Evolutionary conservation across 2,797 vertebrate species (phyloP), one percentile per base, ranked within the genome.

Genomic region (Muraenolepis orangiensis): DNA sequence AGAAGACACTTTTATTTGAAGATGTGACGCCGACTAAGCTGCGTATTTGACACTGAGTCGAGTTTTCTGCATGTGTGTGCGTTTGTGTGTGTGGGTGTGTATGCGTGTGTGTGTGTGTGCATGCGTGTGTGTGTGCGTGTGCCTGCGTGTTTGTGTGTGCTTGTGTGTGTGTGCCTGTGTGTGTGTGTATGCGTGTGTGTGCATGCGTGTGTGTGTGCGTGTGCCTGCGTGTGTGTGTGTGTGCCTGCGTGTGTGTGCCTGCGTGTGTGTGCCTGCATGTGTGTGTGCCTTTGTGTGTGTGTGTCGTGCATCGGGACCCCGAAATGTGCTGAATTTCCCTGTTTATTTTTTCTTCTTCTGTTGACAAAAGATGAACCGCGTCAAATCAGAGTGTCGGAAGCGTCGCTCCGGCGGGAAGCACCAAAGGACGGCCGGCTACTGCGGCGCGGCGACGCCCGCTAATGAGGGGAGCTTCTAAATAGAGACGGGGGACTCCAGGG

Each of bases 321-420:
- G n/a, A 26, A 57, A 23, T 6, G 51, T 64, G 57, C 57, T 64
- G 57, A 64, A 23, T 64, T n/a, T n/a, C 57, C 23, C 57, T 26
- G 23, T 64, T 61, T n/a, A n/a, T n/a, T n/a, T n/a, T n/a, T n/a
- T n/a, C n/a, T 64, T 64, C 13, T 8, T 61, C 6, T 64, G 57
- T 64, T 64, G 57, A 64, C 57, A 64, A 64, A n/a, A 64, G 57
- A 64, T 64, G 57, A 64, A 64, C 57, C 57, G 23, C 26, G 57
- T 64, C 57, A 64, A 64, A 64, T 64, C 57, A 26, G 4, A 4
- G n/a, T 6, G n/a, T 64, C 26, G 57, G 57, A 64, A 64, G 11
- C 57, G 57, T 64, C 57, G 57, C 57, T 64, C 57, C 16, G 57
- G 8, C 26, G 4, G n/a, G 57, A 64, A 64, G 57, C 26, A 64